Evolutionary conservation across 2,888 invertebrate genomes (phyloP).

Genomic region (Xestia sexstrigata): DNA sequence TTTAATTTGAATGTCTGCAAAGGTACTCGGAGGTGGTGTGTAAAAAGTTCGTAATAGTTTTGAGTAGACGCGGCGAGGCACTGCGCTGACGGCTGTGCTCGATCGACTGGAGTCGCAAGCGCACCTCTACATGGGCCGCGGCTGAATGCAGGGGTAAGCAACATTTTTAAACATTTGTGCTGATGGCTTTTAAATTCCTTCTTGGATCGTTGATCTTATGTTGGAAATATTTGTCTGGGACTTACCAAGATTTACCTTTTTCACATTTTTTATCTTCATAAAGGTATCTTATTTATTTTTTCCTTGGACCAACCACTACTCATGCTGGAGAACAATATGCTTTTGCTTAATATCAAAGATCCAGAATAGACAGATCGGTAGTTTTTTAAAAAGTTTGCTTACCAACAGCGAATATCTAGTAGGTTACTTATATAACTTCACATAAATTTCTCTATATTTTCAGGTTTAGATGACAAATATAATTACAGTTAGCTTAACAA

Average conservation of each 20-base stretch:
- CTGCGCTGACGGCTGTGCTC: conserved; percentile 82
- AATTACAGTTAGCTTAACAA: not conserved
- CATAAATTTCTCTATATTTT: not conserved
- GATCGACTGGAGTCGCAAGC: conserved; percentile 87
- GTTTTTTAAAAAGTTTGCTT: not conserved
- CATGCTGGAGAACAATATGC: not conserved
- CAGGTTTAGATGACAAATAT: not conserved
- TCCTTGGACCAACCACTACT: not conserved
- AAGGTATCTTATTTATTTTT: no score
- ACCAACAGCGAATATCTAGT: no score
- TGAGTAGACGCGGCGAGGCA: conserved; percentile 75
- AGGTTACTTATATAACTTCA: not conserved
- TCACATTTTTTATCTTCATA: not conserved
- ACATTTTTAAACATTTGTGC: conserved; percentile 74
- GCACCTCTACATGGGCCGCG: conserved; percentile 80
- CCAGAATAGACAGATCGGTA: not conserved
- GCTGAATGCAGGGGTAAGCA: conserved; percentile 75
- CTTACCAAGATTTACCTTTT: not conserved
- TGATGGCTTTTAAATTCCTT: not conserved
- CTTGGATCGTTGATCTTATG: no score
- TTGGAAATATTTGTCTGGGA: not conserved
- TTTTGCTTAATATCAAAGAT: not conserved
- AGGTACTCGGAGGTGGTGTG: conserved; percentile 71
- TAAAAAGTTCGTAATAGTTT: conserved; percentile 80
- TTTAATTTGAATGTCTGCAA: conserved; percentile 66